A percentile compares a stretch with the other conserved stretches of the same genome.
Evolutionary conservation across 2,113 vertebrate genomes (phyloP).

Genomic region (Crypturellus undulatus): DNA sequence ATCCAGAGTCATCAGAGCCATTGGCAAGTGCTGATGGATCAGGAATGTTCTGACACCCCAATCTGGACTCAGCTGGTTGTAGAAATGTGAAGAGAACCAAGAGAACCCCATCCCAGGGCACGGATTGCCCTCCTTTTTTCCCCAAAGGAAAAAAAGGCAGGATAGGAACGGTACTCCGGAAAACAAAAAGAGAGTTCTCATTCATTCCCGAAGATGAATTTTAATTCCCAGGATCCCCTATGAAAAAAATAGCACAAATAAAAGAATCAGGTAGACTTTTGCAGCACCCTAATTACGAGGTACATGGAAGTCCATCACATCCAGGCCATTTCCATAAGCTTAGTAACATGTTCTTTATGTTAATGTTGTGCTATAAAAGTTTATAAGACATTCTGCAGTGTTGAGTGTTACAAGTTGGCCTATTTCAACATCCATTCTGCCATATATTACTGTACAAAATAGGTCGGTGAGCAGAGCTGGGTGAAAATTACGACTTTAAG

Average conservation of each 20-base stretch:
- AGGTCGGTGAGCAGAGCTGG: rapidly evolving
- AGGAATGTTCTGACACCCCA: rapidly evolving
- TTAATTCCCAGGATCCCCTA: neutral
- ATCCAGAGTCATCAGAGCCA: neutral
- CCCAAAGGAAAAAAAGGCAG: neutral
- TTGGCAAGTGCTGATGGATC: rapidly evolving
- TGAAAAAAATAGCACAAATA: neutral
- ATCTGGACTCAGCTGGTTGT: neutral
- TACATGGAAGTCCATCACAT: rapidly evolving
- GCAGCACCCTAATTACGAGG: neutral
- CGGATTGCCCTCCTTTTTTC: neutral
- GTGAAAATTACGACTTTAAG: neutral
- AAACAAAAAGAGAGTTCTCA: neutral
- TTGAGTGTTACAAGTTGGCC: too few species aligned
- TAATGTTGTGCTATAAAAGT: rapidly evolving
- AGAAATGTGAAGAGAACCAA: too few species aligned
- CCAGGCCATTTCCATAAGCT: rapidly evolving
- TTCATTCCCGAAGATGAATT: neutral
- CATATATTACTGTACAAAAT: rapidly evolving
- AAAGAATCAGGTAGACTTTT: neutral
- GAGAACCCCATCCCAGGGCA: neutral
- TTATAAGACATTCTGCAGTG: neutral
- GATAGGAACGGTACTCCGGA: neutral
- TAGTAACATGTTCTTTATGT: rapidly evolving
- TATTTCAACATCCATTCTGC: too few species aligned